phyloP scores from a whole-genome alignment of 2,113 vertebrate species.

The Mustelus asterias region DNA sequence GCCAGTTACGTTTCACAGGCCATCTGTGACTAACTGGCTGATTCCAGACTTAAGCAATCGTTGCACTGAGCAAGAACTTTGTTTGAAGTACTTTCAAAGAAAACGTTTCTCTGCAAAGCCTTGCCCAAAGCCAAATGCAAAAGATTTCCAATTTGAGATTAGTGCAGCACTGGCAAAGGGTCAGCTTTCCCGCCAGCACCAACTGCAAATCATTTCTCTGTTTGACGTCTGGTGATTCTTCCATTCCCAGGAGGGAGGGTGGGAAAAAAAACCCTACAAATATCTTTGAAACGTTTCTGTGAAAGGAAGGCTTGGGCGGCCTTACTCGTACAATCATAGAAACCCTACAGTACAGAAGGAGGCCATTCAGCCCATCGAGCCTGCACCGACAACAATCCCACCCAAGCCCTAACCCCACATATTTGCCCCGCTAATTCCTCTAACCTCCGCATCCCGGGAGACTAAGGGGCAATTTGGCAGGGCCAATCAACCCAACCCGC shows the following conservation, averaged over 20 bases:
- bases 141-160: conserved; percentile 6
- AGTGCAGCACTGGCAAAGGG: background rate
- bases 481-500: too few species aligned
- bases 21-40: conserved; percentile 18
- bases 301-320: background rate
- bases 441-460: too few species aligned
- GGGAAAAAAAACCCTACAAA: background rate
- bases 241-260: background rate
- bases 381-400: too few species aligned
- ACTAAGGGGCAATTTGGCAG: too few species aligned
- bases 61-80: background rate
- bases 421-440: too few species aligned
- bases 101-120: conserved; percentile 14
- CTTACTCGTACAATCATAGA: background rate
- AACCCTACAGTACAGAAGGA: too few species aligned
- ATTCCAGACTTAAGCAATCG: background rate
- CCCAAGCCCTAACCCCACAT: too few species aligned
- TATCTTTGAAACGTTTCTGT: background rate
- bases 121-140: conserved; percentile 12
- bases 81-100: conserved; percentile 15
- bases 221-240: background rate
- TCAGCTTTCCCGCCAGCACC: too few species aligned
- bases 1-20: background rate
- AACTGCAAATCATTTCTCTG: background rate
- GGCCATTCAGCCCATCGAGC: too few species aligned